phyloP scores from a whole-genome alignment of 2,888 invertebrate genomes.

The Minunthozetes semirufus region DNA sequence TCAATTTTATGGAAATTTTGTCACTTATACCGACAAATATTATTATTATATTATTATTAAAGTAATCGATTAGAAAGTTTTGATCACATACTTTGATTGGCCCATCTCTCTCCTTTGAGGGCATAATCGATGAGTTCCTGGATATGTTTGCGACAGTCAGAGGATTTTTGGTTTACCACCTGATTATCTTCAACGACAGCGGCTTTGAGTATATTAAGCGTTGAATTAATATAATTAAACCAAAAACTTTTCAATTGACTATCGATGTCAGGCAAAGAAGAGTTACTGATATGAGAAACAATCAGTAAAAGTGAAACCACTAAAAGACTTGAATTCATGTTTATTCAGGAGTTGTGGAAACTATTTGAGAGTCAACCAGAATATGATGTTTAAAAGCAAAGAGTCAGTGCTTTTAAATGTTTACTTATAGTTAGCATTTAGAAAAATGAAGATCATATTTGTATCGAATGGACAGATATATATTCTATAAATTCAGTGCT shows the following conservation, averaged over 20 bases:
- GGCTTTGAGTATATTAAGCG: not conserved
- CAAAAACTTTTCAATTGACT: not conserved
- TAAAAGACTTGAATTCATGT: not conserved
- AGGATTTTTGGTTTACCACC: not conserved
- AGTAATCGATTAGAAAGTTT: not conserved
- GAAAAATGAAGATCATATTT: constrained; percentile 7
- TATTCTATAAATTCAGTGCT: not conserved
- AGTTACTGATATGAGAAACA: not conserved
- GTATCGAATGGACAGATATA: constrained; percentile 7
- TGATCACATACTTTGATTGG: constrained; percentile 12
- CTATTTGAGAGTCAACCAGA: not conserved
- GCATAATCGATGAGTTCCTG: not conserved
- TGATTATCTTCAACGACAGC: not conserved
- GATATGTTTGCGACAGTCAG: not conserved
- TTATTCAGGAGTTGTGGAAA: not conserved
- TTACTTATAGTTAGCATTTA: too few relatives aligned
- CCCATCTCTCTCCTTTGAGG: not conserved
- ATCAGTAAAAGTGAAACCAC: not conserved
- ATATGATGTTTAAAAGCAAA: not conserved
- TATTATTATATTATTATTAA: too few relatives aligned
- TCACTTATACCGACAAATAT: too few relatives aligned
- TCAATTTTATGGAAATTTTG: not conserved
- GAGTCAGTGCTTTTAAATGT: not conserved
- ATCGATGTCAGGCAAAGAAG: not conserved
- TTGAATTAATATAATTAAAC: constrained; percentile 13